Conservation (phyloP, 2,797 vertebrate species). For the Peromyscus melanophrys region DNA sequence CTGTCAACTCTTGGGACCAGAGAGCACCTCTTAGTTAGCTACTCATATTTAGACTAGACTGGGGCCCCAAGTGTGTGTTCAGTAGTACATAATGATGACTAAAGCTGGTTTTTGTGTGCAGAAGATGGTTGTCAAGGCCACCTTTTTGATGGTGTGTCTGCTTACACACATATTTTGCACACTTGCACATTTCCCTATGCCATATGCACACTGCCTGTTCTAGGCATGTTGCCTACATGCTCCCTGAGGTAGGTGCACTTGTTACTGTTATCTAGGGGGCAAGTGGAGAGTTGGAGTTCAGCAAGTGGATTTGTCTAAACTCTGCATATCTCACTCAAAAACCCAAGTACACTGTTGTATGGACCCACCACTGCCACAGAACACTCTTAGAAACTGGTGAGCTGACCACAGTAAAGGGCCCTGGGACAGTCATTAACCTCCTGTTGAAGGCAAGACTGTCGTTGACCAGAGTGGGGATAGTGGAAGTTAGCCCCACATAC, state of each 20-base stretch:
- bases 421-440: no score
- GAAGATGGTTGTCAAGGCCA: not conserved
- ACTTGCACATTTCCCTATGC: not conserved
- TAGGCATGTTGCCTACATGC: not conserved
- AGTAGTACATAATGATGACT: not conserved
- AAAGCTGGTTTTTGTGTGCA: not conserved
- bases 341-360: not conserved
- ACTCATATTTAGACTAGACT: not conserved
- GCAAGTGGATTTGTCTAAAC: not conserved
- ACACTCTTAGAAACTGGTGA: not conserved
- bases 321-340: not conserved
- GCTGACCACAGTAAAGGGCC: not conserved
- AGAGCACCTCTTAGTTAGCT: not conserved
- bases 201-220: not conserved
- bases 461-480: not conserved
- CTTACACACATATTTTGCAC: not conserved
- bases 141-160: not conserved
- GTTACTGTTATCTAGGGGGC: not conserved
- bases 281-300: not conserved
- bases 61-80: not conserved
- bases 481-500: not conserved
- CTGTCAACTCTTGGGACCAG: not conserved
- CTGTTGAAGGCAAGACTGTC: not conserved
- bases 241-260: fast-evolving
- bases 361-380: fast-evolving